Evolutionary conservation across 2,888 invertebrate species (phyloP).

Genomic region (Exephanes ischioxanthus): DNA sequence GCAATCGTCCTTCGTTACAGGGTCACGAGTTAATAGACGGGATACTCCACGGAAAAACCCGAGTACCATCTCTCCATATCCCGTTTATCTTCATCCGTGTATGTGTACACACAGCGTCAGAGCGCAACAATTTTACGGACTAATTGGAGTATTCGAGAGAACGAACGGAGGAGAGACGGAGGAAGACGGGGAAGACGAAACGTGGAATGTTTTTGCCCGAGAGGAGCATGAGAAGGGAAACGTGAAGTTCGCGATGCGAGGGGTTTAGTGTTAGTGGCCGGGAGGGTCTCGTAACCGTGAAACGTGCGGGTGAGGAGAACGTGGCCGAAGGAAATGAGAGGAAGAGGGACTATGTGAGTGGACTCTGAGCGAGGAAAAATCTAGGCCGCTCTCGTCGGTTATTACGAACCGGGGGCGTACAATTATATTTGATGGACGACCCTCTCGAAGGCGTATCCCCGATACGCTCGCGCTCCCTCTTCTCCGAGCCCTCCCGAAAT

Average conservation of each 20-base stretch:
- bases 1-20: constrained; percentile 22
- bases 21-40: constrained; percentile 1
- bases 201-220: constrained; percentile 15
- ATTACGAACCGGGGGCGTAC: constrained; percentile 64
- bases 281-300: constrained; percentile 45
- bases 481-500: constrained; percentile 5
- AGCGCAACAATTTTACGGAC: constrained; percentile 44
- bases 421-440: constrained; percentile 78
- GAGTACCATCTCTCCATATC: constrained; percentile 10
- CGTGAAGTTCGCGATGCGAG: constrained; percentile 44
- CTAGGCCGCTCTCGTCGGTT: constrained; percentile 60
- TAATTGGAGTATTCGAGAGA: constrained; percentile 29
- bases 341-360: constrained; percentile 42
- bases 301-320: constrained; percentile 41
- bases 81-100: constrained; percentile 1
- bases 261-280: constrained; percentile 52
- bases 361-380: constrained; percentile 50
- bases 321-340: constrained; percentile 10
- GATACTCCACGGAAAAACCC: background rate
- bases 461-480: constrained; percentile 3
- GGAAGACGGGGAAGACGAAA: constrained; percentile 9
- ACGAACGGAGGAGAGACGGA: constrained; percentile 3
- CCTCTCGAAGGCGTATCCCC: constrained; percentile 52
- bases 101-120: background rate
- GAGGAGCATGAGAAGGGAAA: constrained; percentile 17